These are phyloP conservation scores for Trichopria drosophilae DNA, from an alignment of 2,888 invertebrate species.

Conservation along the genomic window DNA sequence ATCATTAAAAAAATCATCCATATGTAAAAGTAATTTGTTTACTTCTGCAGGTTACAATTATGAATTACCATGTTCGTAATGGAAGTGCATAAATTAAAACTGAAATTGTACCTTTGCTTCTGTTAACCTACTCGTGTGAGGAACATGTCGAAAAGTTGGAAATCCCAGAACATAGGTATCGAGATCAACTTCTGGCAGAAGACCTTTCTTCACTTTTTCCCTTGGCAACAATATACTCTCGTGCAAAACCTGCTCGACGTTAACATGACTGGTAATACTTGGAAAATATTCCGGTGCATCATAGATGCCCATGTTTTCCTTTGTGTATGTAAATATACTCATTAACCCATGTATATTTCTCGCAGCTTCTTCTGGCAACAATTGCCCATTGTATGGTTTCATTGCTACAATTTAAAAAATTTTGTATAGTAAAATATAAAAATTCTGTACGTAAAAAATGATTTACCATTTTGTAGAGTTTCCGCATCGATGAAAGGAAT, in stretches of 20 bases:
- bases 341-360: conserved; percentile 88
- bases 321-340: conserved; percentile 73
- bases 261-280: conserved; percentile 63
- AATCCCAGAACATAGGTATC: conserved; percentile 86
- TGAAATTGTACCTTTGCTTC: conserved; percentile 50
- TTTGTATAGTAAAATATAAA: neutral
- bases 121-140: conserved; percentile 68
- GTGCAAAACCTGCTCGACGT: conserved; percentile 60
- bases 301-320: conserved; percentile 64
- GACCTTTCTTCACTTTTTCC: conserved; percentile 68
- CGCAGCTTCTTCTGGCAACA: conserved; percentile 71
- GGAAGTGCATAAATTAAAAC: conserved; percentile 13
- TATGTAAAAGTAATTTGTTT: conserved; percentile 2
- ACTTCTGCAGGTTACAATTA: too few species aligned
- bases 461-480: conserved; percentile 45
- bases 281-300: conserved; percentile 69
- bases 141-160: conserved; percentile 84
- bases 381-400: conserved; percentile 66
- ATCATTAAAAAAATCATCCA: neutral
- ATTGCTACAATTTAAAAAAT: conserved; percentile 63
- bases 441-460: conserved; percentile 6
- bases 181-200: conserved; percentile 69
- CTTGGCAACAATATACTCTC: conserved; percentile 65
- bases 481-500: conserved; percentile 92
- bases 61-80: too few species aligned